Percentiles rank a stretch among this genome's conserved stretches.
phyloP scores from a whole-genome alignment of 2,113 vertebrate genomes.

The Ictalurus furcatus region DNA sequence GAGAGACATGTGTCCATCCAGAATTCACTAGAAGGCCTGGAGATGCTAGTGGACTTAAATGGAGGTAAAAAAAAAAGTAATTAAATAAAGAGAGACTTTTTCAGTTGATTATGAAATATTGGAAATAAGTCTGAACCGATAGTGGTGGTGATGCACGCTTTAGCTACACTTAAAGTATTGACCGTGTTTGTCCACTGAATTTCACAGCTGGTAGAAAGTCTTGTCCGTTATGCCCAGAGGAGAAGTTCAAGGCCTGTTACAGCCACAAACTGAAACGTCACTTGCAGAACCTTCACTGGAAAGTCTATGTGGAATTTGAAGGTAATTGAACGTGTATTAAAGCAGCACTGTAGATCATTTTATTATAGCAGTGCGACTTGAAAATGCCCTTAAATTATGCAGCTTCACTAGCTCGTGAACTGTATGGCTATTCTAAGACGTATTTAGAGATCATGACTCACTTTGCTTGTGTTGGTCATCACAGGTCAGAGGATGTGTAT shows the following conservation, averaged over 20 bases:
- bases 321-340: slow-evolving; percentile 68
- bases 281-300: slow-evolving; percentile 97
- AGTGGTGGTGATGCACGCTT: background rate
- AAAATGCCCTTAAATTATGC: background rate
- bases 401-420: background rate
- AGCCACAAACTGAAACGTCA: slow-evolving; percentile 89
- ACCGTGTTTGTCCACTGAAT: background rate
- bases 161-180: background rate
- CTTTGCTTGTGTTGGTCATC: background rate
- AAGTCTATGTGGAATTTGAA: slow-evolving; percentile 95
- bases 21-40: slow-evolving; percentile 82
- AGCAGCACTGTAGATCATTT: background rate
- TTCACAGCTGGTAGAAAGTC: slow-evolving; percentile 80
- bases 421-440: background rate
- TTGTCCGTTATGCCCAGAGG: slow-evolving; percentile 91
- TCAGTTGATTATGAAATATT: background rate
- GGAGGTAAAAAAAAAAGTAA: slow-evolving; percentile 66
- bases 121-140: background rate
- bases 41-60: slow-evolving; percentile 80
- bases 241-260: slow-evolving; percentile 90
- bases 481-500: slow-evolving; percentile 96
- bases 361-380: background rate
- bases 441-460: background rate
- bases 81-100: too few relatives aligned
- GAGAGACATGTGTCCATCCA: slow-evolving; percentile 94